These are phyloP conservation scores for Phymastichus coffea DNA, from an alignment of 1,140 invertebrate genomes.

Conservation along the genomic window DNA sequence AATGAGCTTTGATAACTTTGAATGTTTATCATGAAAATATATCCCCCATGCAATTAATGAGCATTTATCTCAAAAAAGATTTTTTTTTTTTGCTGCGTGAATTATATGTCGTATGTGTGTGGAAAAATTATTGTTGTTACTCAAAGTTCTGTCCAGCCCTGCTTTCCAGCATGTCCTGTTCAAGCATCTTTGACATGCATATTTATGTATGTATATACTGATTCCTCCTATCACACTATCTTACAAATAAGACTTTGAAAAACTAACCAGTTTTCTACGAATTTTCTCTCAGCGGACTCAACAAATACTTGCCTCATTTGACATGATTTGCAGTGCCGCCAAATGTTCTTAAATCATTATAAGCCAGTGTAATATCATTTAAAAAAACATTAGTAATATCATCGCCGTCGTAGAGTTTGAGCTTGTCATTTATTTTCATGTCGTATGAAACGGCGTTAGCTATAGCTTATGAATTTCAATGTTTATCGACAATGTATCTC, in stretches of 20 bases:
- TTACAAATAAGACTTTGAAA: neutral
- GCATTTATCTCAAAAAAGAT: too few relatives aligned
- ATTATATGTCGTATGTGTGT: too few relatives aligned
- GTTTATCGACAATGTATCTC: too few relatives aligned
- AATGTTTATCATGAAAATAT: too few relatives aligned
- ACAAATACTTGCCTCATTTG: neutral
- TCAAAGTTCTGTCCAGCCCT: neutral
- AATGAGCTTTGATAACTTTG: neutral
- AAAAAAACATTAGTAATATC: slow-evolving; percentile 1
- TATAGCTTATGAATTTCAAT: neutral
- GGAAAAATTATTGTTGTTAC: too few relatives aligned
- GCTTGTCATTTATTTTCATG: slow-evolving; percentile 5
- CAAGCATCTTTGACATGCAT: too few relatives aligned
- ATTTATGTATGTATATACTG: too few relatives aligned
- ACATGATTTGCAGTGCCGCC: neutral
- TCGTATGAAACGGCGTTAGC: neutral
- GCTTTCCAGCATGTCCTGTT: slow-evolving; percentile 5
- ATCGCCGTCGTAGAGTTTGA: slow-evolving; percentile 7
- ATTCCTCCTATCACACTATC: too few relatives aligned
- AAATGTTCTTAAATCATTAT: slow-evolving; percentile 2
- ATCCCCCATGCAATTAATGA: too few relatives aligned
- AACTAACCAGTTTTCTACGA: neutral
- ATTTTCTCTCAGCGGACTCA: neutral
- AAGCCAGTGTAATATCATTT: neutral
- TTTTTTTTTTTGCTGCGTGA: too few relatives aligned